phyloP scores from a whole-genome alignment of 2,797 vertebrate genomes.

The Neosilurus hyrtlii region DNA sequence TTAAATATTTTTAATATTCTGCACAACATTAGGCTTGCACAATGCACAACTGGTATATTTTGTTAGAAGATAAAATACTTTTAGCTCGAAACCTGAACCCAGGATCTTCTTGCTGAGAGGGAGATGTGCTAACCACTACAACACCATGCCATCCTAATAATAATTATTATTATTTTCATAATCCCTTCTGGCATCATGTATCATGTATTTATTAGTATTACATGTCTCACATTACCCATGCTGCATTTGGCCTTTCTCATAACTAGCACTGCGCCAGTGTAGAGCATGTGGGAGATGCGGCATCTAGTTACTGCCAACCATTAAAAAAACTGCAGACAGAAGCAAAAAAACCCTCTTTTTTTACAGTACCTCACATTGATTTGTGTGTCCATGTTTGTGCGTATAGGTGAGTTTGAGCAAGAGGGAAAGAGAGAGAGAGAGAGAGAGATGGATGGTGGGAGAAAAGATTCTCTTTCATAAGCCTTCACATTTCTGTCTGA shows the following conservation, averaged over 20 bases:
- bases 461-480: neutral
- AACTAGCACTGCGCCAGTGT: neutral
- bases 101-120: too few species aligned
- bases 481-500: neutral
- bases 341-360: neutral
- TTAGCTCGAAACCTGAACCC: too few species aligned
- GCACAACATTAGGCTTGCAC: too few species aligned
- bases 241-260: constrained; percentile 2
- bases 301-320: constrained; percentile 11
- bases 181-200: neutral
- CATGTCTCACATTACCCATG: neutral
- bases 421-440: neutral
- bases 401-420: neutral
- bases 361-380: neutral
- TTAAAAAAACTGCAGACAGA: constrained; percentile 20
- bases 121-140: too few species aligned
- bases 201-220: neutral
- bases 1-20: too few species aligned
- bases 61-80: too few species aligned
- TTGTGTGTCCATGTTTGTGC: neutral
- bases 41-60: too few species aligned
- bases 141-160: too few species aligned
- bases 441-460: neutral
- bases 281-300: neutral
- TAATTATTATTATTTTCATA: neutral